Evolutionary conservation across 2,113 vertebrate species (phyloP).

Genomic region (Indicator indicator): DNA sequence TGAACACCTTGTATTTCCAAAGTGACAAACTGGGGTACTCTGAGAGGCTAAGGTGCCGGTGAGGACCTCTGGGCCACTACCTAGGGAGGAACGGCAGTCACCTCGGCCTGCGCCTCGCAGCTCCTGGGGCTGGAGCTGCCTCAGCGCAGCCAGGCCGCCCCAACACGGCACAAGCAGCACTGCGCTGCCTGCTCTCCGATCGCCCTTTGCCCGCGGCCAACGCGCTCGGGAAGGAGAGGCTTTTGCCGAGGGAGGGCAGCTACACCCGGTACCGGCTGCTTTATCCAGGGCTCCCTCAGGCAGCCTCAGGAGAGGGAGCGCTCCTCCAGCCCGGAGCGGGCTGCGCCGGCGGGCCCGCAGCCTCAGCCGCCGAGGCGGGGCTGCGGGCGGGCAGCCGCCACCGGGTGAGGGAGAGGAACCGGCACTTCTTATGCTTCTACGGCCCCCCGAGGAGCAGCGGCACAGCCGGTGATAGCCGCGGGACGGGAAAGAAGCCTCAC

Average conservation of each 20-base stretch:
- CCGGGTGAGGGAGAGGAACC: neutral
- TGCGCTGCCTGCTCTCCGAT: neutral
- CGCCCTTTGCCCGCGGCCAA: neutral
- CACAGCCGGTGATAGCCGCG: accelerated
- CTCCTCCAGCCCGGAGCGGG: neutral
- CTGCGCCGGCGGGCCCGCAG: too few relatives aligned
- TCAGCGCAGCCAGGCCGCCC: neutral
- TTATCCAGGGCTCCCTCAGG: neutral
- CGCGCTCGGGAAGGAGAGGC: neutral
- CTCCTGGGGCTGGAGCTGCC: neutral
- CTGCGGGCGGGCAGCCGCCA: neutral
- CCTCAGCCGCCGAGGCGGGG: neutral
- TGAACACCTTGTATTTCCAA: neutral
- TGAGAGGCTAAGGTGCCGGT: neutral
- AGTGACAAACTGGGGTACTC: neutral
- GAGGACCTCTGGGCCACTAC: accelerated
- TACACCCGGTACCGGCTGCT: too few relatives aligned
- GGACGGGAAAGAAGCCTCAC: accelerated
- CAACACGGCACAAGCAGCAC: neutral
- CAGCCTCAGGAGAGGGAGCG: neutral
- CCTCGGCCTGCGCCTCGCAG: neutral
- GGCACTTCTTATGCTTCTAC: neutral
- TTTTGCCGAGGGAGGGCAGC: too few relatives aligned
- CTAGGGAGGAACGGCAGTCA: accelerated
- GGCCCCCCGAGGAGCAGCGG: accelerated